Evolutionary conservation across 2,113 vertebrate species (phyloP).

Genomic region (Cairina moschata): DNA sequence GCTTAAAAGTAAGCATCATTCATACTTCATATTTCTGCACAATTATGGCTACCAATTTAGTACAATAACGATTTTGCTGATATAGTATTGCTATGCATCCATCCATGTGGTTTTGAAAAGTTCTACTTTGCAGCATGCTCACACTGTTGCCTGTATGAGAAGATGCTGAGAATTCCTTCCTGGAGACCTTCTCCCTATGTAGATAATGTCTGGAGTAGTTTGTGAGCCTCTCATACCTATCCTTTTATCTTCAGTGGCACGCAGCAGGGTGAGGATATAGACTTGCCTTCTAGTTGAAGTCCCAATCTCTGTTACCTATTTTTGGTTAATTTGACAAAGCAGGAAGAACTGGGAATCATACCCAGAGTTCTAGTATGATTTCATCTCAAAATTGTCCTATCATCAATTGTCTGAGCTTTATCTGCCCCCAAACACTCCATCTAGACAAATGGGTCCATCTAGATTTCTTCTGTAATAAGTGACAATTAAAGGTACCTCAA

Average conservation of each 20-base stretch:
- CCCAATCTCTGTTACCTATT: neutral
- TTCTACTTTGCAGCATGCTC: neutral
- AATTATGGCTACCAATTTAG: neutral
- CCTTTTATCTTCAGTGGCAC: neutral
- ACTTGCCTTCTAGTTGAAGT: neutral
- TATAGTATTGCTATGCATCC: neutral
- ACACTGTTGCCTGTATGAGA: neutral
- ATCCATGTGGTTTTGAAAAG: neutral
- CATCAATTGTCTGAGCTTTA: neutral
- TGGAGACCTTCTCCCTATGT: neutral
- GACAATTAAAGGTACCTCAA: neutral
- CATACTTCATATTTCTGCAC: slow-evolving; percentile 7
- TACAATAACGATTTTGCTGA: neutral
- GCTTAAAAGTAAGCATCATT: neutral
- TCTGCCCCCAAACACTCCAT: neutral
- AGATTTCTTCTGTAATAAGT: neutral
- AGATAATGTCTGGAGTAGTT: neutral
- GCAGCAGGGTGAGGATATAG: neutral
- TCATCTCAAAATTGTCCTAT: neutral
- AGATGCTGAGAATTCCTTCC: neutral
- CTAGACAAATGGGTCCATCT: neutral
- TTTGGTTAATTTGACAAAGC: neutral
- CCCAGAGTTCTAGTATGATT: neutral
- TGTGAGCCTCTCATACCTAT: neutral
- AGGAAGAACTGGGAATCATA: neutral